Base-by-base conservation (phyloP, 1,140 invertebrate species). In the Zaprionus lachaisei region DNA sequence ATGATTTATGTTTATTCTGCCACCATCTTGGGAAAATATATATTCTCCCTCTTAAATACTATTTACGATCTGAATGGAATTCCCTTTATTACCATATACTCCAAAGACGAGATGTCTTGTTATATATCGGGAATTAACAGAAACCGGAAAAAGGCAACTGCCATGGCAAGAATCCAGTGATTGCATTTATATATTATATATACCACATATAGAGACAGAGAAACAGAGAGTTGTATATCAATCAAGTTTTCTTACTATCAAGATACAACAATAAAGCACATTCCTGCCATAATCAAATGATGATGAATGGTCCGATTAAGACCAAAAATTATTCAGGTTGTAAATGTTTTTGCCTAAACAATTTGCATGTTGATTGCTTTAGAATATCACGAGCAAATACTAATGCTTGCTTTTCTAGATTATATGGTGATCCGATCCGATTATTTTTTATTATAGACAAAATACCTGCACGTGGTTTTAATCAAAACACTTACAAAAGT, bases 1-100 rank as follows among this genome's bases (percentile, higher is more conserved):
- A 37, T 55, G 38, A 49, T 44, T 63, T 63, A 31, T 56, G 15
- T 56, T 7, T 47, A 47, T 47, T 47, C 41, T 47, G 41, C n/a
- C n/a, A n/a, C 2, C 41, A 47, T 26, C 15, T 15, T 4, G 54
- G 26, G 24, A 12, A 5, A 15, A 24, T 51, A 51, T 51, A 22
- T 14, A 24, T n/a, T n/a, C 20, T 51, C 47, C 47, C n/a, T 22
- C 17, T 49, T 51, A 24, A 51, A 51, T 56, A 28, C 54, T n/a
- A 56, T 56, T 28, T 56, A 51, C 47, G 47, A 51, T 51, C 20
- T 20, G 12, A 4, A 14, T 24, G 47, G 22, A 51, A 51, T 51
- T 51, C 20, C 20, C 24, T 51, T 11, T 22, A 22, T 22, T 49
- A 20, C 20, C 20, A 20, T 20, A 49, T 49, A 49, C 20, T 22